A percentile compares a stretch with the other conserved stretches of the same genome.
phyloP scores from a whole-genome alignment of 2,797 vertebrate species.

The Esox lucius region DNA sequence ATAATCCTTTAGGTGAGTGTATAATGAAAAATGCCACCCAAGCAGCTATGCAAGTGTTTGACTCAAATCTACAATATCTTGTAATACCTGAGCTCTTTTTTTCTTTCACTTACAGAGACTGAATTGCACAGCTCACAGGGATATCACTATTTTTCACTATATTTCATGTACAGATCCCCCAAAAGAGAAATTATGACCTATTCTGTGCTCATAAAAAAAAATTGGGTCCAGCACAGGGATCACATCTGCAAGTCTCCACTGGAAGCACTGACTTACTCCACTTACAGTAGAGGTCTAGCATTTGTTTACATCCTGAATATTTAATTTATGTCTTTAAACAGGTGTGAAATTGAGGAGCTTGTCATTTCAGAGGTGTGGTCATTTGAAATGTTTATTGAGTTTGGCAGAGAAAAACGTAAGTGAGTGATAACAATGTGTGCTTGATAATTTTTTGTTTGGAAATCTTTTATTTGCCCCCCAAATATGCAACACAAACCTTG shows the following conservation, averaged over 20 bases:
- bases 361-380: slow-evolving; percentile 24
- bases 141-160: too few species aligned
- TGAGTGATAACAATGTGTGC: not conserved
- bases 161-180: too few species aligned
- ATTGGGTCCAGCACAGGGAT: too few species aligned
- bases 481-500: too few species aligned
- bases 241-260: too few species aligned
- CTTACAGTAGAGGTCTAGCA: not conserved
- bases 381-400: slow-evolving; percentile 27
- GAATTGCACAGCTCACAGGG: not conserved
- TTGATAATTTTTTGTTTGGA: not conserved
- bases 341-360: slow-evolving; percentile 1
- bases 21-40: slow-evolving; percentile 3
- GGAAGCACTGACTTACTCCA: too few species aligned
- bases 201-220: too few species aligned
- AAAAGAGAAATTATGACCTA: too few species aligned
- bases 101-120: not conserved
- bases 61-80: not conserved
- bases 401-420: slow-evolving; percentile 3
- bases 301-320: not conserved
- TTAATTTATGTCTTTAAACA: not conserved
- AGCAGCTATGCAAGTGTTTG: not conserved
- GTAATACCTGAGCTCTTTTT: not conserved
- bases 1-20: too few species aligned
- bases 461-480: not conserved